Evolutionary conservation across 2,888 invertebrate species (phyloP).

Genomic region (Lasioglossum calceatum): DNA sequence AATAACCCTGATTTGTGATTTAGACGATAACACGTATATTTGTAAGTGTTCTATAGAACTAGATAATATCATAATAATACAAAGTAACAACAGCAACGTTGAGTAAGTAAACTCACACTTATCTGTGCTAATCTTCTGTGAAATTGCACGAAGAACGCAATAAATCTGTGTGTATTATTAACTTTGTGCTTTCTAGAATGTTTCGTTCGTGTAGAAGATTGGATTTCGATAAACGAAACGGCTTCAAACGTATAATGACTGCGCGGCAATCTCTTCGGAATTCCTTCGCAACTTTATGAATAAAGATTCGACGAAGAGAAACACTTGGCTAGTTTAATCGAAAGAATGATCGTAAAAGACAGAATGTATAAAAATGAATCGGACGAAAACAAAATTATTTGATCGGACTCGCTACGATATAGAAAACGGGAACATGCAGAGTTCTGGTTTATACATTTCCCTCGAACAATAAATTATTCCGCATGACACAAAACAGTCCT

Average conservation of each 20-base stretch:
- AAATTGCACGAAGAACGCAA: neutral
- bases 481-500: slow-evolving; percentile 44
- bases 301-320: neutral
- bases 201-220: neutral
- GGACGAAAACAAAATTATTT: neutral
- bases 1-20: neutral
- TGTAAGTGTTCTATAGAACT: neutral
- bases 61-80: neutral
- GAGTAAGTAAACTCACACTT: neutral
- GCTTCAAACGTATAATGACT: neutral
- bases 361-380: neutral
- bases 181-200: slow-evolving; percentile 5
- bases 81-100: neutral
- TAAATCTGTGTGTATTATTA: neutral
- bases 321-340: neutral
- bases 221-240: neutral
- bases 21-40: neutral
- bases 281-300: neutral
- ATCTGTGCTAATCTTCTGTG: neutral
- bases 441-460: neutral
- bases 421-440: neutral
- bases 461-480: slow-evolving; percentile 35
- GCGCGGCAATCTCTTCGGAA: neutral
- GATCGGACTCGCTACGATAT: neutral
- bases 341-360: neutral